Evolutionary conservation across 2,113 vertebrate genomes (phyloP).

Genomic region (Platysternon megacephalum): DNA sequence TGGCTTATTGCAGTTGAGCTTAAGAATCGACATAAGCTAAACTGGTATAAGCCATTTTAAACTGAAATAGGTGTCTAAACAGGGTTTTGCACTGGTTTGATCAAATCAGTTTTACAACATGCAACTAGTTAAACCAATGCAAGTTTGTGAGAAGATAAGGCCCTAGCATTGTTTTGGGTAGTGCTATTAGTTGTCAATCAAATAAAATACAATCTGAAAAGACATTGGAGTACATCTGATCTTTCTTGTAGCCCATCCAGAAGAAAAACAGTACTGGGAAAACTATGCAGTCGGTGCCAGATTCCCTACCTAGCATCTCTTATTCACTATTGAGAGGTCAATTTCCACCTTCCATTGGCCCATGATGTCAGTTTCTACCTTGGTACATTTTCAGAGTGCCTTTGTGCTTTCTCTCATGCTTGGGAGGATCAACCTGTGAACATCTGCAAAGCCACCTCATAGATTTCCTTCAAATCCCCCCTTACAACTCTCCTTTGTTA

Average conservation of each 20-base stretch:
- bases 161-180: background rate
- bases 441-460: background rate
- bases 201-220: background rate
- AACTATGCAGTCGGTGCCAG: background rate
- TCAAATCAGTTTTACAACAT: background rate
- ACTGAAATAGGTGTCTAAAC: background rate
- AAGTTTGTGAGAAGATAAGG: background rate
- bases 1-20: background rate
- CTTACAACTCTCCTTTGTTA: background rate
- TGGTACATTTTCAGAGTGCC: no score
- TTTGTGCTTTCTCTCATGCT: no score
- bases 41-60: background rate
- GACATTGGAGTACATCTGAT: background rate
- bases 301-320: background rate
- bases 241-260: background rate
- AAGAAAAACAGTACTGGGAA: background rate
- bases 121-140: background rate
- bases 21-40: background rate
- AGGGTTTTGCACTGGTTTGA: background rate
- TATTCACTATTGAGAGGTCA: fast-evolving
- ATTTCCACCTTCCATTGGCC: no score
- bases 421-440: no score
- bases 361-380: no score
- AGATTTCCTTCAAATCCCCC: background rate
- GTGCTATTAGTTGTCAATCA: background rate